Evolutionary conservation across 2,888 invertebrate genomes (phyloP).

Genomic region (Temnothorax ravouxi): DNA sequence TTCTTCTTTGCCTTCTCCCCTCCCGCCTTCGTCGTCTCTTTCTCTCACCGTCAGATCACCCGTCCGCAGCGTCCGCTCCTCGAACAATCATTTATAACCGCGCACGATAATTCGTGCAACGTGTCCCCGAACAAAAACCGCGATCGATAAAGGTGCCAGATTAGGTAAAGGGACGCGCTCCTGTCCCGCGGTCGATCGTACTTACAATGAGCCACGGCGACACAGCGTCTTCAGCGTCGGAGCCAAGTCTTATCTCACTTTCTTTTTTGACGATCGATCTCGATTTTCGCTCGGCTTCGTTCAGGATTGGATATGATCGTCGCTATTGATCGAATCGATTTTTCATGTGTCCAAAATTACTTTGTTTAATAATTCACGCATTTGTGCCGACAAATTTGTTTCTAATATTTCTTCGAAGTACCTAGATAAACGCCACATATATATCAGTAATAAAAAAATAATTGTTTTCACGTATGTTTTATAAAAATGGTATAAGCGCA

Average conservation of each 20-base stretch:
- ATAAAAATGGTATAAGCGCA: not conserved
- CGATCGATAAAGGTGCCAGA: conserved; percentile 73
- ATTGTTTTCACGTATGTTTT: not conserved
- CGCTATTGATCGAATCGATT: not conserved
- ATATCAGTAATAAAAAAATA: not conserved
- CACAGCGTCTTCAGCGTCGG: not conserved
- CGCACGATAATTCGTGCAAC: conserved; percentile 76
- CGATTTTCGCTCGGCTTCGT: conserved; percentile 37
- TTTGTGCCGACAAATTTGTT: not conserved
- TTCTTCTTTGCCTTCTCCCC: not conserved
- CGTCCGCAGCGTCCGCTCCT: conserved; percentile 45
- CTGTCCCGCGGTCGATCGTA: conserved; percentile 63
- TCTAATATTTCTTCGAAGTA: not conserved
- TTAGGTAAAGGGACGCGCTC: conserved; percentile 61
- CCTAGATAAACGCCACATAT: not conserved
- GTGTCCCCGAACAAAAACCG: conserved; percentile 73
- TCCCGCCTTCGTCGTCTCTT: conserved; percentile 31
- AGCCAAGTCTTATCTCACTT: conserved; percentile 72
- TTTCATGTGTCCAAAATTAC: not conserved
- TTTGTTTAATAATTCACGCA: not conserved
- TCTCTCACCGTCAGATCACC: conserved; percentile 39
- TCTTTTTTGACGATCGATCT: conserved; percentile 72
- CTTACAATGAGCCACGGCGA: conserved; percentile 65
- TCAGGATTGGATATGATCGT: not conserved
- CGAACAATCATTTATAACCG: conserved; percentile 80